Base-by-base conservation (phyloP, 2,113 vertebrate genomes). In the Colaptes auratus region DNA sequence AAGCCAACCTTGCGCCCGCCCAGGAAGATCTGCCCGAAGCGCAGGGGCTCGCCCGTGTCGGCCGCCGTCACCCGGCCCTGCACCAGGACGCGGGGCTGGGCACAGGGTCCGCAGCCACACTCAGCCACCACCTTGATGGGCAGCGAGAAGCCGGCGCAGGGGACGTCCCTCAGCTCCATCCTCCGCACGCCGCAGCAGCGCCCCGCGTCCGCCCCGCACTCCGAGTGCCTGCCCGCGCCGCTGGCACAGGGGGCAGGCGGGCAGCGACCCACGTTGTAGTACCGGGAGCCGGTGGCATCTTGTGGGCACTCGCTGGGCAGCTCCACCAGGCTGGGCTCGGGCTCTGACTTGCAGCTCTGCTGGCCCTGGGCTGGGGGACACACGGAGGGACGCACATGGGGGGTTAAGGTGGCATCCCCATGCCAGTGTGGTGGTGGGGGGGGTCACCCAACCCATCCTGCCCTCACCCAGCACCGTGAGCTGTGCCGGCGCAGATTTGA, bases 1-100 rank as follows among this genome's bases (percentile, higher is more conserved):
- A 98, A 99, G 8, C 99, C 99, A 0, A 94, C 92, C 76, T 98
- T 98, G 13, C 67, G 98, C 9, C 97, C 52, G 0, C 95, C 98
- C 14, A 99, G 97, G 76, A 98, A 98, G 93, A 99, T 98, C 86
- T 98, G 97, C 21, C 99, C 99, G 27, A 99, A 99, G 72, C 98
- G 98, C 88, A 99, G 94, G 11, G 99, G 99, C 75, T 99, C 99
- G 5, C 97, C 88, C 0, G 98, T 98, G 95, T 99, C 99, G 0
- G 98, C 98, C 0, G 99, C 97, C 23, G 98, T 98, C 87, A 99
- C 98, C 52, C 98, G 96, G 16, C 99, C 99, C 36, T 97, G 98
- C 66, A 99, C 98, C 50, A 99, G 94, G 33, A 98, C 89, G 13
- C 98, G 98, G 2, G 98, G 98, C 44, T 95, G 98, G 27, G 98